Evolutionary conservation across 2,797 vertebrate species (phyloP).

Genomic region (Neolamprologus multifasciatus): DNA sequence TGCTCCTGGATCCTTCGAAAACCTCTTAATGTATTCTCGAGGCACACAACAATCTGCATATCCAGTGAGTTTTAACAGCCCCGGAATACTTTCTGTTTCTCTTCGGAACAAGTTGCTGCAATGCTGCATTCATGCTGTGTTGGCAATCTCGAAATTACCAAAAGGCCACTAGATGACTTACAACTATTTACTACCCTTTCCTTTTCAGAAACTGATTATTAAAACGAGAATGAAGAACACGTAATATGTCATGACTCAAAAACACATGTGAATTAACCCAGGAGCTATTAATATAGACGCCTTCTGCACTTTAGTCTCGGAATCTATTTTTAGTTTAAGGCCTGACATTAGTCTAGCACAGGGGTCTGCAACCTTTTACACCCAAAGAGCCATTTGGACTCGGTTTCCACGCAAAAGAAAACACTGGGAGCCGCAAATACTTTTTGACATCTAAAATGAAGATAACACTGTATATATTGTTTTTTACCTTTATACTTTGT

Average conservation of each 20-base stretch:
- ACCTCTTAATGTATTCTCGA: background rate
- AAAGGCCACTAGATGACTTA: background rate
- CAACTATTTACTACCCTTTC: background rate
- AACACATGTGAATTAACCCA: background rate
- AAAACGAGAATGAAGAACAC: background rate
- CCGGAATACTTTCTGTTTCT: background rate
- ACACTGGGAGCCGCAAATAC: too few relatives aligned
- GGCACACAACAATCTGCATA: background rate
- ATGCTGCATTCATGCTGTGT: background rate
- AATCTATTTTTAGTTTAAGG: background rate
- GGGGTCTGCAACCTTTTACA: too few relatives aligned
- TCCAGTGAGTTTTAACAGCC: background rate
- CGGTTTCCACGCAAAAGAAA: too few relatives aligned
- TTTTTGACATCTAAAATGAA: too few relatives aligned
- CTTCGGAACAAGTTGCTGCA: background rate
- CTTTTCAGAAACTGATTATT: background rate
- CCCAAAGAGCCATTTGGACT: too few relatives aligned
- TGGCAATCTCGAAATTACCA: background rate
- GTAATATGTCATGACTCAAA: background rate
- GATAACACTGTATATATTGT: too few relatives aligned
- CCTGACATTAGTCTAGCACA: too few relatives aligned
- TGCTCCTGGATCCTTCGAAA: background rate
- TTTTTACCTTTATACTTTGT: too few relatives aligned
- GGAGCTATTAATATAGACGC: fast-evolving
- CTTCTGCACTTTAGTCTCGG: background rate